Evolutionary conservation across 2,888 invertebrate genomes (phyloP), one percentile per base, ranked within the genome.

Genomic region (Cryptophagus acutangulus): DNA sequence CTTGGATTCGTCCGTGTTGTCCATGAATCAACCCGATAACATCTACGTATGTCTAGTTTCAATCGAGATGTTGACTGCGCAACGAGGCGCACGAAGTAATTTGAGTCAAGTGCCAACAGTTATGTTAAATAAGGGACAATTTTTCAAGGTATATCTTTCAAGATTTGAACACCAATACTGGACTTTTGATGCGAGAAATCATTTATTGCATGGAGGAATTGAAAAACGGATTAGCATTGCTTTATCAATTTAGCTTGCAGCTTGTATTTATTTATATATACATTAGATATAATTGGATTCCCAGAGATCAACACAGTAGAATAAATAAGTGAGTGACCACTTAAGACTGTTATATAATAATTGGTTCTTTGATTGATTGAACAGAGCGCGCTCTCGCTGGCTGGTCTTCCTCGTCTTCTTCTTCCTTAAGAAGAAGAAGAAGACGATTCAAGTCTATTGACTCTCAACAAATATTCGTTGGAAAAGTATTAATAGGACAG

Each of bases 291-390:
- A 53, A 53, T 53, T 53, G 53, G 53, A 49, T 51, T 52, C 52
- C 45, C 52, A 47, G 46, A 44, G 51, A 48, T 46, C 15, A 31
- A 44, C 53, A 53, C 49, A 44, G 51, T 53, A 51, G 53, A n/a
- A n/a, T 53, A 46, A 45, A 48, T 46, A 48, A 52, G 51, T 51
- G 49, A 55, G 51, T 48, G 52, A 51, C 51, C 52, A 55, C 54
- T 55, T 55, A 54, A 51, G 46, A 49, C 51, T 49, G 54, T 54
- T 54, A 55, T 54, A 54, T 55, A 55, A 55, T 55, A 55, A 55
- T 55, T 51, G 55, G 49, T 52, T 48, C 45, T 54, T 52, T 55
- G 55, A 55, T 55, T 54, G 55, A 55, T 54, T 42, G 50, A 48
- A 51, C 44, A 48, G 48, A 29, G 48, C 48, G n/a, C n/a, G n/a